phyloP scores from a whole-genome alignment of 2,113 vertebrate genomes.

The Chiloscyllium plagiosum region DNA sequence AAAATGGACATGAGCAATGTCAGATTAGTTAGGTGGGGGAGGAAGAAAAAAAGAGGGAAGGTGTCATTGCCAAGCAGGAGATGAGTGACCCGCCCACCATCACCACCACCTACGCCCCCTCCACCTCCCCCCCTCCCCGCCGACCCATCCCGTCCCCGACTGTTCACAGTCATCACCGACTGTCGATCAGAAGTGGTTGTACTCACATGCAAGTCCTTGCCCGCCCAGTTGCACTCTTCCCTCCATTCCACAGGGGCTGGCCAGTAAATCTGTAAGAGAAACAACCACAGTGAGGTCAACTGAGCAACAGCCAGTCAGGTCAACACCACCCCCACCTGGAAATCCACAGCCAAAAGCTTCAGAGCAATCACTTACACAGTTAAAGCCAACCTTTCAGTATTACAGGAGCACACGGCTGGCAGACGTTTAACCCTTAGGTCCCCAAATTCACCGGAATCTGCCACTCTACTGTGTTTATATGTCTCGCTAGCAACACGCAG shows the following conservation, averaged over 20 bases:
- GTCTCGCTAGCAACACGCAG: not conserved
- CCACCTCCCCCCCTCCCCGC: too few relatives aligned
- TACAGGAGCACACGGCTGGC: not conserved
- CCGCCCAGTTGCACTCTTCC: conserved; percentile 97
- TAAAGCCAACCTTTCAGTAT: not conserved
- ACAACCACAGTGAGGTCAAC: conserved; percentile 32
- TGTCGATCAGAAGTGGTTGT: not conserved
- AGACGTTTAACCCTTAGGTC: not conserved
- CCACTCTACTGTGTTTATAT: not conserved
- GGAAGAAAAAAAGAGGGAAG: not conserved
- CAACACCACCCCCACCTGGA: not conserved
- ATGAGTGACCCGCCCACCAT: not conserved
- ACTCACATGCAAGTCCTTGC: conserved; percentile 94
- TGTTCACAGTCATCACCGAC: not conserved
- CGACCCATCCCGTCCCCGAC: not conserved
- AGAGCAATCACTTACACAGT: not conserved
- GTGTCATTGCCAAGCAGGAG: conserved; percentile 44
- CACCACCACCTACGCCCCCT: too few relatives aligned
- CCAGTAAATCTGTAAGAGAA: conserved; percentile 78
- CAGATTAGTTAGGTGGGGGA: too few relatives aligned
- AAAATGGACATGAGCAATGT: not conserved
- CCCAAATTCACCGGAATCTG: not conserved
- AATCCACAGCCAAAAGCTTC: not conserved
- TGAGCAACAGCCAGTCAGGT: not conserved
- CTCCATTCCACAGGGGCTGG: conserved; percentile 90